Evolutionary conservation across 2,113 vertebrate genomes (phyloP), one percentile per base, ranked within the genome.

Genomic region (Blennius ocellaris): DNA sequence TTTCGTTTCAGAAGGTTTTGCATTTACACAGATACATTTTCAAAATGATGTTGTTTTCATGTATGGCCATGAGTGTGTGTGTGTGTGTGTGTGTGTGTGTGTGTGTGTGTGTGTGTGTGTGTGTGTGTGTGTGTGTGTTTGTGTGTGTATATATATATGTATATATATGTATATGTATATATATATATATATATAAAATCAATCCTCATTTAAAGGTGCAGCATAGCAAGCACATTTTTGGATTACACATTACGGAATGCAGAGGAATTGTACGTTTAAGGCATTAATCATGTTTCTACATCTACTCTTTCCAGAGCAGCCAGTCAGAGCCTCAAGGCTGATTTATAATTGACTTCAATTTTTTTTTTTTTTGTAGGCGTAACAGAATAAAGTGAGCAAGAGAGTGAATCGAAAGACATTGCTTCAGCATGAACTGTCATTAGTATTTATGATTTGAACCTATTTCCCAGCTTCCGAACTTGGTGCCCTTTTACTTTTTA

Each of bases 141-240:
- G n/a, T n/a, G n/a, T n/a, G n/a, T n/a, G n/a, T n/a, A n/a, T n/a
- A n/a, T n/a, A n/a, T n/a, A n/a, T n/a, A n/a, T n/a, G n/a, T n/a
- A n/a, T n/a, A n/a, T n/a, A n/a, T n/a, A n/a, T n/a, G n/a, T n/a
- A n/a, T n/a, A n/a, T n/a, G n/a, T n/a, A n/a, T n/a, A n/a, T n/a
- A n/a, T n/a, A n/a, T n/a, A n/a, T n/a, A n/a, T n/a, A n/a, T n/a
- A n/a, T n/a, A n/a, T n/a, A n/a, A n/a, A n/a, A n/a, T 76, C 57
- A 50, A 73, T 85, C 79, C 65, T 62, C 56, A 30, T 30, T 73
- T 60, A 14, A 61, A 53, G 14, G 38, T 1, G 4, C 5, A 56
- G 62, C 44, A 51, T 39, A 70, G 62, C 61, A 74, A 56, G 68
- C 53, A 21, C 64, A 60, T 51, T 14, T 7, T 41, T 37, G 55